Evolutionary conservation across 2,797 vertebrate species (phyloP).

Genomic region (Diplodus puntazzo): DNA sequence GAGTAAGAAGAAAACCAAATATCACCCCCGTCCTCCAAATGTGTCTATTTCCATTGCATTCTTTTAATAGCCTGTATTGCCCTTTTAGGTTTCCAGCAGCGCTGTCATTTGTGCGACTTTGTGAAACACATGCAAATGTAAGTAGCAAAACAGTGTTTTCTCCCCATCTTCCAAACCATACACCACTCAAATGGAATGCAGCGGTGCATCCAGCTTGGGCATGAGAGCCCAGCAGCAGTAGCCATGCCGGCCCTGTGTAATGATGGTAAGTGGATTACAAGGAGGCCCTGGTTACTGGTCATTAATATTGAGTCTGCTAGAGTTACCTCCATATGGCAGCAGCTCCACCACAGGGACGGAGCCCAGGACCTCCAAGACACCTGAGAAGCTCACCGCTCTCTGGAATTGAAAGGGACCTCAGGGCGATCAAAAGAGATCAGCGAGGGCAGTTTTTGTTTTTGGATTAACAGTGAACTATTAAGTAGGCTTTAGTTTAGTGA

Average conservation of each 20-base stretch:
- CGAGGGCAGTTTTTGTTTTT: not conserved
- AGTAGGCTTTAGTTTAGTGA: not conserved
- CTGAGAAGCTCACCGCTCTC: conserved; percentile 40
- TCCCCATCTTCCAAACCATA: conserved; percentile 56
- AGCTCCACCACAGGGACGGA: conserved; percentile 61
- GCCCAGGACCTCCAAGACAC: conserved; percentile 53
- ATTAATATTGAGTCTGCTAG: conserved; percentile 69
- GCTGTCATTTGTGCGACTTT: conserved; percentile 39
- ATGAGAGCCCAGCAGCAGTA: conserved; percentile 68
- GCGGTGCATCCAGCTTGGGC: conserved; percentile 65
- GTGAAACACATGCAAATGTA: conserved; percentile 61
- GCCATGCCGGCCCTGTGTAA: conserved; percentile 69
- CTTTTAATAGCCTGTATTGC: conserved; percentile 33
- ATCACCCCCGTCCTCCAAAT: conserved; percentile 42
- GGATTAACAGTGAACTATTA: not conserved
- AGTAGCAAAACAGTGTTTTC: conserved; percentile 64
- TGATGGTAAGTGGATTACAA: conserved; percentile 79
- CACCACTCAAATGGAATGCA: conserved; percentile 65
- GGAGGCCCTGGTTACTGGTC: conserved; percentile 73
- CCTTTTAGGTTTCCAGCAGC: conserved; percentile 43
- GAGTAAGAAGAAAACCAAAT: conserved; percentile 36
- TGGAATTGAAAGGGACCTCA: conserved; percentile 8
- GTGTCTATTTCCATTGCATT: conserved; percentile 49
- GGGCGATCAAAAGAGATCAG: conserved; percentile 6
- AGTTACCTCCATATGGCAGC: conserved; percentile 69